Base-by-base conservation (phyloP, 2,113 vertebrate species). In the Coptodon rendalli region DNA sequence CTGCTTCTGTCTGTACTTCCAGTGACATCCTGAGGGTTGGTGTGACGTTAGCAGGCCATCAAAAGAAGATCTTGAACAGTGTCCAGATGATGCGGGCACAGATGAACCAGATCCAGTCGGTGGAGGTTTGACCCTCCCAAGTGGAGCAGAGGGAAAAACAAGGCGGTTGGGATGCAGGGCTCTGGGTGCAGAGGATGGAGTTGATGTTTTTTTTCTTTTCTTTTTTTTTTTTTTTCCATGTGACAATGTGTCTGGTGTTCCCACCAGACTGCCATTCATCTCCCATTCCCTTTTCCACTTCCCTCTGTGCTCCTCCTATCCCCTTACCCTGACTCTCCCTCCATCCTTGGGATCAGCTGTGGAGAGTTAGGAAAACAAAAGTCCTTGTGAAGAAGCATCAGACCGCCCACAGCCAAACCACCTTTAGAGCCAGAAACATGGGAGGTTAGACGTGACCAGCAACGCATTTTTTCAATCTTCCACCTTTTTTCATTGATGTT, bases 31-130 rank as follows among this genome's bases (percentile, higher is more conserved):
- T 99, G 84, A 96, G 98, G 95, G 98, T 99, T 1, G 99, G 98
- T 13, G 99, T 99, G 96, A 99, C 98, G 90, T 96, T 99, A 95
- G 99, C 98, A 7, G 99, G 99, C 90, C 99, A 99, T 96, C 99
- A 99, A 96, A 99, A 99, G 97, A 99, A 99, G 96, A 99, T 99
- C 91, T 97, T 99, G 83, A 99, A 99, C 96, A 99, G 99, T 85
- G 98, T 99, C 95, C 99, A 99, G 97, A 98, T 99, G 97, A 99
- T 99, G 99, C 97, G 98, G 90, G 98, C 98, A 86, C 98, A 99
- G 96, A 99, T 99, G 98, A 99, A 99, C 96, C 99, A 99, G 97
- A 99, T 99, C 91, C 98, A 99, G 95, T 99, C 99, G 3, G 98
- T 99, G 95, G 98, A 99, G 97, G 99, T 99, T 94, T 99, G 98